phyloP scores from a whole-genome alignment of 2,888 invertebrate genomes.

The Ramazzottius varieornatus region DNA sequence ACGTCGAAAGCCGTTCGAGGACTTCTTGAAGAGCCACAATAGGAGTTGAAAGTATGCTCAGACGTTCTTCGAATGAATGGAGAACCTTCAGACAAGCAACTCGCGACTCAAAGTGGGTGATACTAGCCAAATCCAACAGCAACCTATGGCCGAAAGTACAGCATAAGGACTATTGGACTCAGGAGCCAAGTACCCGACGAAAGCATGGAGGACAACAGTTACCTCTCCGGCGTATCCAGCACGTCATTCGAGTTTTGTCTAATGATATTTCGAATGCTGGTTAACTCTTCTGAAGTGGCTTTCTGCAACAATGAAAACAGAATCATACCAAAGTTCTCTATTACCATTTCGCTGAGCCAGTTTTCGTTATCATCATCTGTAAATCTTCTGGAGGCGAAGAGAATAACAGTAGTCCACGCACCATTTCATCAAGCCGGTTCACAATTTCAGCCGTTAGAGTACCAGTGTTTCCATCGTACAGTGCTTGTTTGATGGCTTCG shows the following conservation, averaged over 20 bases:
- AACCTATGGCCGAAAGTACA: neutral
- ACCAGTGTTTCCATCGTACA: neutral
- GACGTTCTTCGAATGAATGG: neutral
- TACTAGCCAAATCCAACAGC: neutral
- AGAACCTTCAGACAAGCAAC: neutral
- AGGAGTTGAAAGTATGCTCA: neutral
- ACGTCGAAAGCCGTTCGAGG: neutral
- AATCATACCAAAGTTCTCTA: no score
- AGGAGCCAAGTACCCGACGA: neutral
- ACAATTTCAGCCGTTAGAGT: neutral
- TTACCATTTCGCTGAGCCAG: no score
- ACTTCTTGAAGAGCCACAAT: neutral
- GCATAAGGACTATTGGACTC: neutral
- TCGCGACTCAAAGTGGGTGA: neutral
- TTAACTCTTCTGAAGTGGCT: neutral
- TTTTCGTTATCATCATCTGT: no score
- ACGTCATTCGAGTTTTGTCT: neutral
- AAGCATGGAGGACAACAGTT: no score
- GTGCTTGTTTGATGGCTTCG: neutral
- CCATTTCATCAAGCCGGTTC: neutral
- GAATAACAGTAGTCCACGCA: neutral
- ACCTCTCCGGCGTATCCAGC: neutral
- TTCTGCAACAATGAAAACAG: neutral
- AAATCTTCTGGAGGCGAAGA: neutral
- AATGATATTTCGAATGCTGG: neutral